Percentiles rank a stretch among this genome's conserved stretches.
These are phyloP conservation scores for Heliocidaris erythrogramma DNA, from an alignment of 35 echinoderm and acorn worm genomes.

Conservation along the genomic window DNA sequence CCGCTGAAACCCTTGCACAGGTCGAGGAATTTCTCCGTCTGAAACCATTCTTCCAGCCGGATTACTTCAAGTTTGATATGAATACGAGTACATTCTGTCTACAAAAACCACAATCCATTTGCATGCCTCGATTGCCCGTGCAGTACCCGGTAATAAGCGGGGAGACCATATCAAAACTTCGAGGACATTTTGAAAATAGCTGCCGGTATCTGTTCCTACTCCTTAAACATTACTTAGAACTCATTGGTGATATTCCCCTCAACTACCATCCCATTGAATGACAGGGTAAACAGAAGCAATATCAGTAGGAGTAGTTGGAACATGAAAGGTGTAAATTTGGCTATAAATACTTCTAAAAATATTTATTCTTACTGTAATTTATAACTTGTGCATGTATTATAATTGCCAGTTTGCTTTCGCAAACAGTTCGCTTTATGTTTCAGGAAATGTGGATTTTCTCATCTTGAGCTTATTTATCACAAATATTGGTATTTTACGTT, in stretches of 20 bases:
- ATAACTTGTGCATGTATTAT: neutral
- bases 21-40: conserved; percentile 35
- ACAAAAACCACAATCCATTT: neutral
- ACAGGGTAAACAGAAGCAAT: neutral
- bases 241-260: conserved; percentile 27
- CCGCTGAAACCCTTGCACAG: neutral
- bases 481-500: too few species aligned
- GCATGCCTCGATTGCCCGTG: neutral
- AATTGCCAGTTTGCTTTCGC: neutral
- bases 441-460: neutral
- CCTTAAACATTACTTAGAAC: conserved; percentile 10
- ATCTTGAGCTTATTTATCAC: too few species aligned
- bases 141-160: neutral
- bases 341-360: neutral
- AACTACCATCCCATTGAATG: conserved; percentile 23
- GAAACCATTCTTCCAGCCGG: neutral
- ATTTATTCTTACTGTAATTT: neutral
- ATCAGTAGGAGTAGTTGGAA: neutral
- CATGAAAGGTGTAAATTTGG: neutral
- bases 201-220: conserved; percentile 23
- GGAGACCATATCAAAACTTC: neutral
- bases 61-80: conserved; percentile 35
- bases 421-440: neutral
- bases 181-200: conserved; percentile 20
- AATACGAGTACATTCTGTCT: conserved; percentile 33